phyloP scores from a whole-genome alignment of 1,140 invertebrate genomes.

The Ceratosolen fusciceps region DNA sequence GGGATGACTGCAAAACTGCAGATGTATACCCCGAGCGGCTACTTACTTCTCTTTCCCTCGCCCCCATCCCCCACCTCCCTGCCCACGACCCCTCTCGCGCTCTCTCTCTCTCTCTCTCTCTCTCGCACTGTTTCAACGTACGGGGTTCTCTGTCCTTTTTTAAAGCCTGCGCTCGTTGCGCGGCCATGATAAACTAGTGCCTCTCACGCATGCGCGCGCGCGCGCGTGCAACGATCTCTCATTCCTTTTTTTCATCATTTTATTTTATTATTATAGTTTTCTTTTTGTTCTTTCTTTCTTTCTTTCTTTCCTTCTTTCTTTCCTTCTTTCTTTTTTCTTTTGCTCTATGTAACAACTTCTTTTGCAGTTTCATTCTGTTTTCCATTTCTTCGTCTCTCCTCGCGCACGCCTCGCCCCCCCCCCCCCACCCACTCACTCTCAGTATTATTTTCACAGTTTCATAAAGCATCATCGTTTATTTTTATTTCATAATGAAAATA shows the following conservation, averaged over 20 bases:
- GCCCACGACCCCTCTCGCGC: too few species aligned
- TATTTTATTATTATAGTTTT: slow-evolving; percentile 30
- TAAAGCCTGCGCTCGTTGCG: slow-evolving; percentile 5
- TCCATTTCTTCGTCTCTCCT: too few species aligned
- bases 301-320: slow-evolving; percentile 26
- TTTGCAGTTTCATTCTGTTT: too few species aligned
- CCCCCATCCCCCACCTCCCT: not conserved
- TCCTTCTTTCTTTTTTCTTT: slow-evolving; percentile 50
- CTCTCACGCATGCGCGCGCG: slow-evolving; percentile 58
- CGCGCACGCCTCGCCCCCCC: not conserved
- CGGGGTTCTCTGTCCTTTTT: not conserved
- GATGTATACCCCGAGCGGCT: slow-evolving; percentile 21
- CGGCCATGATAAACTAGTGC: slow-evolving; percentile 45
- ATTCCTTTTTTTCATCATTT: slow-evolving; percentile 52
- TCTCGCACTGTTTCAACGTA: not conserved
- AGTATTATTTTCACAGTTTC: slow-evolving; percentile 27
- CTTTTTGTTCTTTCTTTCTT: not conserved
- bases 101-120: not conserved
- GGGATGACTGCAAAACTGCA: slow-evolving; percentile 28
- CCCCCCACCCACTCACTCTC: slow-evolving; percentile 43
- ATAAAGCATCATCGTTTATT: slow-evolving; percentile 60
- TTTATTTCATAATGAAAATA: slow-evolving; percentile 64
- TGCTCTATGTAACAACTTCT: not conserved
- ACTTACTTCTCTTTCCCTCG: not conserved
- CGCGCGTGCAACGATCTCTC: slow-evolving; percentile 50